Conservation (phyloP, 30 jellyfish, hydroid and myxozoan species). For the Chironex yamaguchii region DNA sequence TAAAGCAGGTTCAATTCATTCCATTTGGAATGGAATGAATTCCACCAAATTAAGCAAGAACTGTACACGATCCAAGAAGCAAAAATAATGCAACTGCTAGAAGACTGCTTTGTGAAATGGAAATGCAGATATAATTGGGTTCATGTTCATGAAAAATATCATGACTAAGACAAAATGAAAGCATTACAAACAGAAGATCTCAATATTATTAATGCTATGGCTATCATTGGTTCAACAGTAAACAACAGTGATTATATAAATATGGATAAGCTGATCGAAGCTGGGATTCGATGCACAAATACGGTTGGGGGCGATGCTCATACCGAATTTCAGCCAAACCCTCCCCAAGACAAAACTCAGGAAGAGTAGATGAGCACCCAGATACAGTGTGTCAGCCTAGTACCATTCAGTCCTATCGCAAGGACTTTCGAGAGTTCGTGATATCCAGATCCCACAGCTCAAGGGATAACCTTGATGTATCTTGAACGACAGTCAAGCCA, state of each 20-base stretch:
- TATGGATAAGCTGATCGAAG: too few relatives aligned
- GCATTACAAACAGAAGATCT: slow-evolving; percentile 45
- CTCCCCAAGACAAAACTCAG: background rate
- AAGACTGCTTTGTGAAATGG: background rate
- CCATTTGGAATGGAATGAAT: too few relatives aligned
- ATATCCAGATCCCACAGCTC: background rate
- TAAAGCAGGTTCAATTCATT: too few relatives aligned
- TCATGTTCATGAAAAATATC: slow-evolving; percentile 56
- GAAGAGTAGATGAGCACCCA: slow-evolving; percentile 29
- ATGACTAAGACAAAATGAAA: slow-evolving; percentile 15
- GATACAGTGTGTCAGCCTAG: slow-evolving; percentile 1
- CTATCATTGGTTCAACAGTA: slow-evolving; percentile 21
- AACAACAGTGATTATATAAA: background rate
- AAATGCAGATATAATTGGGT: background rate
- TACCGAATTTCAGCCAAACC: slow-evolving; percentile 18
- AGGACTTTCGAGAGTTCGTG: background rate
- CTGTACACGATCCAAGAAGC: too few relatives aligned
- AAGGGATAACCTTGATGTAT: background rate
- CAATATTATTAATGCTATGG: slow-evolving; percentile 35
- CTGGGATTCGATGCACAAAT: slow-evolving; percentile 33
- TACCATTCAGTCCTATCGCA: slow-evolving; percentile 29
- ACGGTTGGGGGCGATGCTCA: slow-evolving; percentile 36
- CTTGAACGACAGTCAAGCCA: background rate
- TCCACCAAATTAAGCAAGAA: too few relatives aligned
- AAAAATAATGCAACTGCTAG: slow-evolving; percentile 53